These are phyloP conservation scores for Synergus laeviventris DNA, from an alignment of 2,888 invertebrate genomes.

Conservation along the genomic window DNA sequence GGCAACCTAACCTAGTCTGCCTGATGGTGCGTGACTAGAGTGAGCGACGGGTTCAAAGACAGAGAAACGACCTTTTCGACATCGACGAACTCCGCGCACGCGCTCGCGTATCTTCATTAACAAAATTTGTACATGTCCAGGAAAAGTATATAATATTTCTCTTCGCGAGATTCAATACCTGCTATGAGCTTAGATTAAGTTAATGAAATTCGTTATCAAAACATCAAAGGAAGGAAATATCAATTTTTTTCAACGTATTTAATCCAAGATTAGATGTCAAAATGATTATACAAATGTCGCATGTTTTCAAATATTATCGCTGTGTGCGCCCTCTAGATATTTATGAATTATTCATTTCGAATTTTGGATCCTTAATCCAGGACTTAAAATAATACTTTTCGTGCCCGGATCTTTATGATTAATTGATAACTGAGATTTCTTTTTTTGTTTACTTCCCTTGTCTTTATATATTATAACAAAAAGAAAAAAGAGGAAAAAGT, in stretches of 20 bases:
- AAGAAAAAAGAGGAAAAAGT: not conserved
- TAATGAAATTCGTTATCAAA: not conserved
- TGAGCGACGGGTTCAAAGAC: slow-evolving; percentile 51
- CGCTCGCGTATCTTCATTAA: slow-evolving; percentile 51
- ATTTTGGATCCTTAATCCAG: no score
- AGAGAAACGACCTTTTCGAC: slow-evolving; percentile 55
- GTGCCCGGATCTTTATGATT: no score
- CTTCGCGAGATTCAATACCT: not conserved
- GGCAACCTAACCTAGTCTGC: slow-evolving; percentile 57
- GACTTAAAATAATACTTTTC: no score
- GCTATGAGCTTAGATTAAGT: not conserved
- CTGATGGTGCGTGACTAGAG: slow-evolving; percentile 56
- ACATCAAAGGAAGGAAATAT: not conserved
- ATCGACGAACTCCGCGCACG: slow-evolving; percentile 54
- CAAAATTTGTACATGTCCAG: not conserved
- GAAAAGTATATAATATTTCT: not conserved
- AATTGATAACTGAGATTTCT: not conserved
- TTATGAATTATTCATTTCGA: no score
- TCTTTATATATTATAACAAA: no score
- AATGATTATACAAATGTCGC: no score
- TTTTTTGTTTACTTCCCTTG: not conserved
- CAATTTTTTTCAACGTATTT: no score
- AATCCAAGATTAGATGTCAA: no score
- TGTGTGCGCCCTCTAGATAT: no score
- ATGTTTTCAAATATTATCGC: no score